Evolutionary conservation across 2,888 invertebrate genomes (phyloP), one percentile per base, ranked within the genome.

Genomic region (Torymus texanus): DNA sequence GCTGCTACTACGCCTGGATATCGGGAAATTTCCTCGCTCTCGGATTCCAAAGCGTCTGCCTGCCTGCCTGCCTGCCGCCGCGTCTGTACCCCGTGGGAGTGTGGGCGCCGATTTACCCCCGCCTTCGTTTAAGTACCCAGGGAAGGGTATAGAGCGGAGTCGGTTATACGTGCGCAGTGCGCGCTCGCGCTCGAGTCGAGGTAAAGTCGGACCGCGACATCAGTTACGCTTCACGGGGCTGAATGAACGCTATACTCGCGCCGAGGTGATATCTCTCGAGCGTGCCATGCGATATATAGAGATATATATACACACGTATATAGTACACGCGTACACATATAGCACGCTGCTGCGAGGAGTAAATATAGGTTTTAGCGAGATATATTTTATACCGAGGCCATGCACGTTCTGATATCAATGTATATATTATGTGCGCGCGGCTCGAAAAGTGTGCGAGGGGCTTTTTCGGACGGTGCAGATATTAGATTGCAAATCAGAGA

Each of bases 131-230:
- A 29, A 67, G 75, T 56, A 75, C 41, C 59, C 41, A 59, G 53
- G 55, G 14, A 41, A 8, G 10, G 8, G 41, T 5, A 8, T 41
- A 41, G 41, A 41, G 29, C 3, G 41, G 41, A 41, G 41, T 41
- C 41, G 41, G 41, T 41, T 41, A 8, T 14, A 29, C 56, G 59
- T n/a, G 63, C 55, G 29, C 12, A 21, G 2, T 21, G 21, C 21
- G 21, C 21, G n/a, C n/a, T n/a, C 56, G 59, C 11, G 63, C 62
- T 16, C 4, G 72, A 41, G 61, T 13, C 71, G 59, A 41, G 41
- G n/a, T 59, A 58, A 21, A 70, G n/a, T 70, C 50, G 62, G 50
- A 63, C 63, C 63, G 56, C 68, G 75, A 70, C 63, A 70, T 70
- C 55, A 62, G 75, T 68, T 67, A 75, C 59, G 66, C 67, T 55